Evolutionary conservation across 2,797 vertebrate species (phyloP).

Genomic region (Gymnocypris eckloni): DNA sequence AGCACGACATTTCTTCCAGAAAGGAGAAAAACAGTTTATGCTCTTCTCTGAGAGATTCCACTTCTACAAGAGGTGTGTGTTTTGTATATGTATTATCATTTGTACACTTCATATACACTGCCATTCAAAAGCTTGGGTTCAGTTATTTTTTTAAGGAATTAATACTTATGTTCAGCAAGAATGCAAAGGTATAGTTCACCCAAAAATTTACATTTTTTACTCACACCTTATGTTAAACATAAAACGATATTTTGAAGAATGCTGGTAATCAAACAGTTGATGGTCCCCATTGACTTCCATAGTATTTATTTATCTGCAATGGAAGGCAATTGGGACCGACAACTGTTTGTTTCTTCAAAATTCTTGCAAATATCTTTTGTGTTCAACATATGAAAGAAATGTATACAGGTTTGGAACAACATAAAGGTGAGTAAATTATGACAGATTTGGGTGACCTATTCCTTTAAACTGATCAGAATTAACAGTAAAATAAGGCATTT

Average conservation of each 20-base stretch:
- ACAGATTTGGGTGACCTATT: not conserved
- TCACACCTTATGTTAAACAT: no score
- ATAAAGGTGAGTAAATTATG: no score
- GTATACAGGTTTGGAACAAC: no score
- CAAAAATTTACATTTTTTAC: not conserved
- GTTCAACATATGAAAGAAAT: no score
- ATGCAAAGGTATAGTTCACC: not conserved
- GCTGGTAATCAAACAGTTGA: no score
- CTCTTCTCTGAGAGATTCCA: constrained; percentile 96
- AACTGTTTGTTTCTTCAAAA: not conserved
- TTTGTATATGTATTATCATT: not conserved
- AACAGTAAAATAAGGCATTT: no score
- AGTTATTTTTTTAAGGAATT: no score
- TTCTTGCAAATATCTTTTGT: no score
- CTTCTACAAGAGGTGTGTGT: constrained; percentile 94
- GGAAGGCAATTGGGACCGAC: no score
- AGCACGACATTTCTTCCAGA: constrained; percentile 88
- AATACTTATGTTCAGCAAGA: not conserved
- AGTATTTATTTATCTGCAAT: no score
- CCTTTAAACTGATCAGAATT: not conserved
- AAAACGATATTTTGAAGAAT: no score
- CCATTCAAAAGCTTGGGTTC: not conserved
- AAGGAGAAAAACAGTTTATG: constrained; percentile 89
- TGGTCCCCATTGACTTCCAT: no score
- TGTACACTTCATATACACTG: not conserved